Conservation (phyloP, 2,113 vertebrate species). For the Archocentrus centrarchus region DNA sequence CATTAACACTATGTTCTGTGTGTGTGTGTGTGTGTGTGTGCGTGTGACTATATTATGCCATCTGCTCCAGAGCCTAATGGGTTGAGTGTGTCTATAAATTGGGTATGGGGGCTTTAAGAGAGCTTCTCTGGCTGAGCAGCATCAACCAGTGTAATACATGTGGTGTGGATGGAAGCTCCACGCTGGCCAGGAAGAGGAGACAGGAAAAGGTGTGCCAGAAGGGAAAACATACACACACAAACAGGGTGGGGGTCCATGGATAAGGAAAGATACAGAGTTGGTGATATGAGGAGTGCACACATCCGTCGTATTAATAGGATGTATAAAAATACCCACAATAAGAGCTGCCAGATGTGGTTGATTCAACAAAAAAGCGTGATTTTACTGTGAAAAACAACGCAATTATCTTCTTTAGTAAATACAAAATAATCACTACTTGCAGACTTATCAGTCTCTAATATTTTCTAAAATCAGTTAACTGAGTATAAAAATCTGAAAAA, state of each 20-base stretch:
- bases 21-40: neutral
- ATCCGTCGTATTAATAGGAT: neutral
- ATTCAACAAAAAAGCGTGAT: neutral
- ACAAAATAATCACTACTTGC: neutral
- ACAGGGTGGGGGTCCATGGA: neutral
- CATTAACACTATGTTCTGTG: conserved; percentile 43
- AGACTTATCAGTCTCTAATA: neutral
- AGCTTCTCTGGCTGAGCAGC: neutral
- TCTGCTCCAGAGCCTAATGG: conserved; percentile 62
- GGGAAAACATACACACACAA: conserved; percentile 28
- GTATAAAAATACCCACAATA: neutral
- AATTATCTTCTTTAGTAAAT: neutral
- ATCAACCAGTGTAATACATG: conserved; percentile 20
- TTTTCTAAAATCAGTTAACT: neutral
- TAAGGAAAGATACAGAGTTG: neutral
- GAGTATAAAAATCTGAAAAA: neutral
- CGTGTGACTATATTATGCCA: conserved; percentile 39
- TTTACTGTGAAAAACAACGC: neutral
- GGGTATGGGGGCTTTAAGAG: conserved; percentile 54
- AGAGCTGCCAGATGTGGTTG: neutral
- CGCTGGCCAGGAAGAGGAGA: conserved; percentile 67
- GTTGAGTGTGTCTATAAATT: conserved; percentile 45
- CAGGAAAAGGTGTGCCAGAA: conserved; percentile 57
- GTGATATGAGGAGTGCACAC: neutral
- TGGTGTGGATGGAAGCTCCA: conserved; percentile 57